Evolutionary conservation across 2,797 vertebrate genomes (phyloP), one percentile per base, ranked within the genome.

Genomic region (Xenentodon cancila): DNA sequence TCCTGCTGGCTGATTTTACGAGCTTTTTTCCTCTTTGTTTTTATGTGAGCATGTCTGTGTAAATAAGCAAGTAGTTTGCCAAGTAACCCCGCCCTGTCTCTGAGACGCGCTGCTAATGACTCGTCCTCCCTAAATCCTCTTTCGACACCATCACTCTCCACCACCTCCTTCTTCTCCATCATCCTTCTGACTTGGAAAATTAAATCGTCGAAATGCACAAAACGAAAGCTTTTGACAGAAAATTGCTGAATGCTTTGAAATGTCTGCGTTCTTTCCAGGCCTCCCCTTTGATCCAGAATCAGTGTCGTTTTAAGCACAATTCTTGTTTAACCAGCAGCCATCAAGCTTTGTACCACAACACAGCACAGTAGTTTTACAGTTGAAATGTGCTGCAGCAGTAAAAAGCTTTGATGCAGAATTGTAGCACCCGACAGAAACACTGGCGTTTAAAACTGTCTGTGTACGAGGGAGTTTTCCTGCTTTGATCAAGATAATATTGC

Each of bases 81-180:
- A 75, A 73, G 55, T 25, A 42, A 43, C 73, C 61, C 82, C 81
- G 53, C 79, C 71, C 79, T 47, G 68, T 53, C 60, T 66, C 67
- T 59, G 42, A 73, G 73, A 71, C 71, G 19, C 21, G 4, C 53
- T 49, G 54, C 49, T 72, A 69, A 77, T 13, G n/a, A 69, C 42
- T 83, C 64, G 66, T 61, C 59, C 34, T 18, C 16, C 34, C 58
- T 19, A 48, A 73, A 46, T 61, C 0, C 72, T 37, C 34, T 37
- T 13, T 6, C 34, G 11, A 37, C 34, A 37, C 34, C 34, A 37
- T 37, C 34, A 11, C 34, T 37, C 11, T 37, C 34, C 34, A 1
- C 32, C 32, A 2, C 32, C 32, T 32, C 9, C 32, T 25, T 5
- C 25, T 25, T 25, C 6, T 37, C 34, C 9, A 37, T 37, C 51